Conservation (phyloP, 2,113 vertebrate species). For the Pelmatolapia mariae region DNA sequence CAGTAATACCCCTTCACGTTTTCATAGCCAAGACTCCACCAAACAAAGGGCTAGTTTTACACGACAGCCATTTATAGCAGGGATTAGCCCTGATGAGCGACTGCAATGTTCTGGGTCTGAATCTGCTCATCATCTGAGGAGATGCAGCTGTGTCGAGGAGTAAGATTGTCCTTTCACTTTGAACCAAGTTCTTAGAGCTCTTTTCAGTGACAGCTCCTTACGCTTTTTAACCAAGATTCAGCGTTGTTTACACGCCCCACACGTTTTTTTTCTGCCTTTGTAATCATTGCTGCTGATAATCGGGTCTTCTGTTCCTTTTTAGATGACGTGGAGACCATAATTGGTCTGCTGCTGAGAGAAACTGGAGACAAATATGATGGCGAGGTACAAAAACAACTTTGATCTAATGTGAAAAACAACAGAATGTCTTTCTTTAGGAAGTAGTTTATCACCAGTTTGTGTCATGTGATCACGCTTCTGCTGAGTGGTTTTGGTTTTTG, state of each 20-base stretch:
- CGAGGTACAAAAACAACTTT: constrained; percentile 56
- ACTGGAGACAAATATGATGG: constrained; percentile 70
- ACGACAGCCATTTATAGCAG: rapidly evolving
- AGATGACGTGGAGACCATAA: constrained; percentile 67
- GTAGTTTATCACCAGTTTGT: not conserved
- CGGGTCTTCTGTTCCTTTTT: not conserved
- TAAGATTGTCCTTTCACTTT: not conserved
- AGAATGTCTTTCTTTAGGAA: not conserved
- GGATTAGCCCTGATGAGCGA: not conserved
- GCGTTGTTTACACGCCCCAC: not conserved
- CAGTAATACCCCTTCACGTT: not conserved
- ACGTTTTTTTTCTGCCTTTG: rapidly evolving
- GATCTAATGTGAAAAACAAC: not conserved
- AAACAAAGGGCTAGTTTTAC: not conserved
- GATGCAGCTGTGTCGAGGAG: not conserved
- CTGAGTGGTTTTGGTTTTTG: not conserved
- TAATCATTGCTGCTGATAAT: not conserved
- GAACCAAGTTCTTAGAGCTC: not conserved
- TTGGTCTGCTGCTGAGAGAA: constrained; percentile 73
- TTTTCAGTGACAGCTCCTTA: not conserved
- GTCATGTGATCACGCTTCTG: rapidly evolving
- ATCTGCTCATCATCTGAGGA: not conserved
- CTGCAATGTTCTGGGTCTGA: rapidly evolving
- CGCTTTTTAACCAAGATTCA: not conserved
- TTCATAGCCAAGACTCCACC: not conserved